Evolutionary conservation across 1,140 invertebrate species (phyloP).

Genomic region (Platyura marginata): DNA sequence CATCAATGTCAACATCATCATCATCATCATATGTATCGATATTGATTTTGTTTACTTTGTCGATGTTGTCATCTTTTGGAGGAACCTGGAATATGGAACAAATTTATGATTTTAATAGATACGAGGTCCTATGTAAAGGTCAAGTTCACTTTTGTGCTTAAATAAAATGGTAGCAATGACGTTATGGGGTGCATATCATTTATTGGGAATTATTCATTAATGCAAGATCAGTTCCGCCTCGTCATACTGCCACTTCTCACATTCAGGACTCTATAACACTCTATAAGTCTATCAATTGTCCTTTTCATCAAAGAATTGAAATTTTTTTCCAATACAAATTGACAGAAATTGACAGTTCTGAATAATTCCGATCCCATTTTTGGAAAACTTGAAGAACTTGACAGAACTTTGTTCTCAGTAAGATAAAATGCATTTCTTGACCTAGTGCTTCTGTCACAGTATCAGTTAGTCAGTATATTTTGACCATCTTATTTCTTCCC

Average conservation of each 20-base stretch:
- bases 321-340: not conserved
- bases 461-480: too few species aligned
- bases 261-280: not conserved
- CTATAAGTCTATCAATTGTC: not conserved
- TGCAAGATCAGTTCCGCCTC: not conserved
- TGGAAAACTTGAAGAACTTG: too few species aligned
- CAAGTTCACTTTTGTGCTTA: not conserved
- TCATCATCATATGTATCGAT: conserved; percentile 11
- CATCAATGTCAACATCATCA: conserved; percentile 9
- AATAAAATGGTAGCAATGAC: not conserved
- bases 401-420: too few species aligned
- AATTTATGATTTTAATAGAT: not conserved
- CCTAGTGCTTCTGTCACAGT: too few species aligned
- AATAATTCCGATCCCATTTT: too few species aligned
- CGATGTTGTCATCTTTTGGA: not conserved
- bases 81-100: not conserved
- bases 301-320: not conserved
- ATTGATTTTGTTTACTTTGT: not conserved
- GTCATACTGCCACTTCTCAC: not conserved
- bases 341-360: too few species aligned
- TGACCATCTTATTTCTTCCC: too few species aligned
- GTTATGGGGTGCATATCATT: not conserved
- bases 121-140: too few species aligned
- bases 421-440: too few species aligned
- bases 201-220: not conserved